Evolutionary conservation across 2,888 invertebrate genomes (phyloP).

Genomic region (Meteorus cinctellus): DNA sequence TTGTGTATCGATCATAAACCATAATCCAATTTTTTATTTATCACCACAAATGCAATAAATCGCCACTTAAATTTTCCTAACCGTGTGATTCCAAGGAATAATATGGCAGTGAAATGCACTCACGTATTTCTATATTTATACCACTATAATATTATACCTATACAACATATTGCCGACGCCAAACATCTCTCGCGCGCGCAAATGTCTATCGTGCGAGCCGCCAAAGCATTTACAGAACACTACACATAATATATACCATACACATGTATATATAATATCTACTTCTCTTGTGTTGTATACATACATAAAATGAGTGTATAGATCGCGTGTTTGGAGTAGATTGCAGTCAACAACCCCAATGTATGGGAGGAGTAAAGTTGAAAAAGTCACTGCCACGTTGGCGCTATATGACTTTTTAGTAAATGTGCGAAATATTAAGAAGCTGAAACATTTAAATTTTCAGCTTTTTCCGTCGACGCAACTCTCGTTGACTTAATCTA

Average conservation of each 20-base stretch:
- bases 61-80: constrained; percentile 26
- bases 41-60: constrained; percentile 2
- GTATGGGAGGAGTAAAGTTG: constrained; percentile 28
- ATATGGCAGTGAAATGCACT: not conserved
- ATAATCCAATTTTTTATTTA: no score
- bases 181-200: constrained; percentile 24
- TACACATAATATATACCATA: not conserved
- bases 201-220: constrained; percentile 43
- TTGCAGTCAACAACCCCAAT: constrained; percentile 43
- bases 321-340: constrained; percentile 50
- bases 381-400: constrained; percentile 48
- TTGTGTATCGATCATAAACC: no score
- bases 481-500: not conserved
- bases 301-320: not conserved
- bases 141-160: not conserved
- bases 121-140: not conserved
- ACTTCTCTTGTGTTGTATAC: not conserved
- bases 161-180: not conserved
- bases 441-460: constrained; percentile 25
- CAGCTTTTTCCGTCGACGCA: not conserved
- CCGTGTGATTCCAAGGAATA: not conserved
- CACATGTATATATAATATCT: constrained; percentile 1
- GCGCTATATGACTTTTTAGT: constrained; percentile 35
- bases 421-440: constrained; percentile 37
- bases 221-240: constrained; percentile 35